These are phyloP conservation scores for Aplysia californica DNA, from an alignment of 1,140 invertebrate species.

Conservation along the genomic window DNA sequence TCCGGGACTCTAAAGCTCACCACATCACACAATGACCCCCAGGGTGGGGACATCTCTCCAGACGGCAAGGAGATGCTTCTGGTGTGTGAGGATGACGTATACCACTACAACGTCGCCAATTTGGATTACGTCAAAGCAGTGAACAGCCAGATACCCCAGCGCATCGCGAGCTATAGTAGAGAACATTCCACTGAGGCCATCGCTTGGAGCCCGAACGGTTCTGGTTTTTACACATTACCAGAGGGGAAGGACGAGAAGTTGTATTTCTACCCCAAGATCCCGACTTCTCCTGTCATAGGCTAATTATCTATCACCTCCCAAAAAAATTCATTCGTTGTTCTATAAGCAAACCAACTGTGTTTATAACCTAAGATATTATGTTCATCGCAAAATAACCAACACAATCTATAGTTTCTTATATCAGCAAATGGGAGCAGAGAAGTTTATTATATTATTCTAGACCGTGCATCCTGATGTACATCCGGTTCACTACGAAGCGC, in stretches of 20 bases:
- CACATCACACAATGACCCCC: constrained; percentile 40
- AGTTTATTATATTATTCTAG: no score
- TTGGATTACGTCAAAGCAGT: constrained; percentile 32
- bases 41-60: constrained; percentile 46
- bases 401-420: no score
- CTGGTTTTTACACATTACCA: constrained; percentile 43
- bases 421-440: no score
- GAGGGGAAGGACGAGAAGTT: background rate
- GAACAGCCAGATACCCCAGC: background rate
- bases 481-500: no score
- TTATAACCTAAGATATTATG: no score
- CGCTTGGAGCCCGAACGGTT: constrained; percentile 34
- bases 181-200: constrained; percentile 43
- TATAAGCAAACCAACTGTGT: no score
- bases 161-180: constrained; percentile 29
- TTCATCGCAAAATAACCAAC: no score
- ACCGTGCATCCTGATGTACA: no score
- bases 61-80: constrained; percentile 45
- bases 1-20: constrained; percentile 29
- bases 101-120: constrained; percentile 39
- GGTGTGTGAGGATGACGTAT: constrained; percentile 39
- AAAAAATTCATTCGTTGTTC: no score
- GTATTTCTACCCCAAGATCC: background rate
- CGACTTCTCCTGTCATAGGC: no score
- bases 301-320: no score